Evolutionary conservation across 2,888 invertebrate genomes (phyloP), one percentile per base, ranked within the genome.

Genomic region (Stegana nigrithorax): DNA sequence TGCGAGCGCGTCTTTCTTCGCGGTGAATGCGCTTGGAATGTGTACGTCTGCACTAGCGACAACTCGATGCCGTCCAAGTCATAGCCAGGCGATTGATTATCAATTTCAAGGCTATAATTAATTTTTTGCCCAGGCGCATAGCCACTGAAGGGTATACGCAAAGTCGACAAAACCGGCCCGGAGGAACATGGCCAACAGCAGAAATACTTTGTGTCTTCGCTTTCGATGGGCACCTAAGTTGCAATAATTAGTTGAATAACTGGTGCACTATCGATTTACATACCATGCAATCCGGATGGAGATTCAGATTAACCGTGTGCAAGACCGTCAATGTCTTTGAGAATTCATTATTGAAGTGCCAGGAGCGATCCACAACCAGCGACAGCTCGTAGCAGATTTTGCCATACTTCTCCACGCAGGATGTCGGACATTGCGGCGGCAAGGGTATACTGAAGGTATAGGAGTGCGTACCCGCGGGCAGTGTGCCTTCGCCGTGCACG

Each of bases 281-380:
- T 86, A 92, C 92, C 85, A 88, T 87, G 63, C 90, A 89, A 63
- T 88, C 87, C 4, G 90, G 87, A 81, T 90, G 89, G 71, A 89
- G 86, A 85, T 95, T 95, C 63, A 96, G 88, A 85, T 95, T 93
- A 70, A 93, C 87, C 4, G 91, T 89, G 67, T 91, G 90, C 55
- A 93, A 88, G 10, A 96, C 90, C 21, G 92, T 93, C 73, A 95
- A 91, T 0, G 80, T 73, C 39, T 73, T 73, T 17, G 71, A 73
- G 29, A 74, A 82, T 1, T 68, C 67, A 61, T 80, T 82, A 36
- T 82, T 75, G 82, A 91, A 91, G 72, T 91, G 92, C 91, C 92
- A 92, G n/a, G 93, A 92, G 7, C 92, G 87, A 81, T 94, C 93
- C n/a, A 94, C 84, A 1, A 88, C 90, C 5, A 91, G 91, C 81